Evolutionary conservation across 2,797 vertebrate species (phyloP).

Genomic region (Vespertilio murinus): DNA sequence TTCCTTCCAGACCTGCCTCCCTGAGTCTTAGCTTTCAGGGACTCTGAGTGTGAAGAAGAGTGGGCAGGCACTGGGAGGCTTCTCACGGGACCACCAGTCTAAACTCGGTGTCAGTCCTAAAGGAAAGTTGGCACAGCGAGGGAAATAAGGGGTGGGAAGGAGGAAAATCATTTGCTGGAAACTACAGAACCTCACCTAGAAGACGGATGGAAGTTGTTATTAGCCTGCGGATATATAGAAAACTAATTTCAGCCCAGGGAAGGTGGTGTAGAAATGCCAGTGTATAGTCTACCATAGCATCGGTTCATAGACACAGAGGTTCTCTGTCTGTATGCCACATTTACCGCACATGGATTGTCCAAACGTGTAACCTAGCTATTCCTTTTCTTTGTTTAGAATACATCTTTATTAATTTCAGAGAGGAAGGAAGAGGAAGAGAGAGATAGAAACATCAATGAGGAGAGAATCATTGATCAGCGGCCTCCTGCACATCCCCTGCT

Average conservation of each 20-base stretch:
- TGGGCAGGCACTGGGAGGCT: neutral
- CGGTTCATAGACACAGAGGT: neutral
- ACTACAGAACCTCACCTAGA: neutral
- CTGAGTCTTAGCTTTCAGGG: neutral
- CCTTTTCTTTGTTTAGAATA: neutral
- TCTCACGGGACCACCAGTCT: neutral
- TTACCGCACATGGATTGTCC: neutral
- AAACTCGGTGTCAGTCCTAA: too few relatives aligned
- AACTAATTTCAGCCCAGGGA: slow-evolving; percentile 21
- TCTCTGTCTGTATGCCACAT: neutral
- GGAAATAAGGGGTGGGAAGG: neutral
- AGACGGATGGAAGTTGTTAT: slow-evolving; percentile 32
- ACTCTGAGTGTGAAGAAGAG: neutral
- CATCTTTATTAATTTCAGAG: too few relatives aligned
- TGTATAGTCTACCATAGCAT: neutral
- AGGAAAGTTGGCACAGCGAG: neutral
- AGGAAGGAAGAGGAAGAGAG: too few relatives aligned
- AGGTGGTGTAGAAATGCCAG: neutral
- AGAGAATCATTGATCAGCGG: too few relatives aligned
- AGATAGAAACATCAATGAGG: too few relatives aligned
- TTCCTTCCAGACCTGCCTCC: neutral
- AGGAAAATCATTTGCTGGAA: slow-evolving; percentile 7
- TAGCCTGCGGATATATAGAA: slow-evolving; percentile 24
- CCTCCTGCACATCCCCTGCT: too few relatives aligned
- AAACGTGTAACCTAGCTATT: neutral